Conservation (phyloP, 2,113 vertebrate species). For the Rhodinocichla rosea region DNA sequence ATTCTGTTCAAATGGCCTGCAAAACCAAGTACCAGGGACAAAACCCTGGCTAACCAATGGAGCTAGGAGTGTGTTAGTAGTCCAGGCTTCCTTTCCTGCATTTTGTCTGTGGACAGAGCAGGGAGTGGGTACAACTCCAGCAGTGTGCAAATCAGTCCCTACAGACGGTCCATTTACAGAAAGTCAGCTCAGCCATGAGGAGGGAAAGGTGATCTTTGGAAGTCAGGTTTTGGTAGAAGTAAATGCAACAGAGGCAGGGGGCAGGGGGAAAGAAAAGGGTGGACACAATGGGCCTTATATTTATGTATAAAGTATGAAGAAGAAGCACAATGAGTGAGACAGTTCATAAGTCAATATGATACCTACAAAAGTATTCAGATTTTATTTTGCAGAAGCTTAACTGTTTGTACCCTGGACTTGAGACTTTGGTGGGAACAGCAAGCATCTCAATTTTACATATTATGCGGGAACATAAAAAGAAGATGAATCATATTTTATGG, state of each 20-base stretch:
- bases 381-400: neutral
- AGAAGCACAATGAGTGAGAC: neutral
- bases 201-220: neutral
- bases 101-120: neutral
- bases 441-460: neutral
- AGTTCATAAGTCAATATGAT: neutral
- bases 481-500: neutral
- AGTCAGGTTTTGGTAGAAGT: neutral
- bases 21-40: neutral
- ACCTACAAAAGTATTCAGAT: neutral
- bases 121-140: neutral
- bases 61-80: neutral
- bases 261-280: rapidly evolving
- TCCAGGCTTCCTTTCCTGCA: neutral
- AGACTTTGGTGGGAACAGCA: neutral
- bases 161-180: neutral
- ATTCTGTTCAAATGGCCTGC: neutral
- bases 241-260: neutral
- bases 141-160: rapidly evolving
- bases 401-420: neutral
- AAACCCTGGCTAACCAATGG: neutral
- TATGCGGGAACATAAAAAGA: neutral
- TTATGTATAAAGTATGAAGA: neutral
- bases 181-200: neutral
- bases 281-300: neutral